phyloP scores from a whole-genome alignment of 1,140 invertebrate species.

The Chionoecetes opilio region DNA sequence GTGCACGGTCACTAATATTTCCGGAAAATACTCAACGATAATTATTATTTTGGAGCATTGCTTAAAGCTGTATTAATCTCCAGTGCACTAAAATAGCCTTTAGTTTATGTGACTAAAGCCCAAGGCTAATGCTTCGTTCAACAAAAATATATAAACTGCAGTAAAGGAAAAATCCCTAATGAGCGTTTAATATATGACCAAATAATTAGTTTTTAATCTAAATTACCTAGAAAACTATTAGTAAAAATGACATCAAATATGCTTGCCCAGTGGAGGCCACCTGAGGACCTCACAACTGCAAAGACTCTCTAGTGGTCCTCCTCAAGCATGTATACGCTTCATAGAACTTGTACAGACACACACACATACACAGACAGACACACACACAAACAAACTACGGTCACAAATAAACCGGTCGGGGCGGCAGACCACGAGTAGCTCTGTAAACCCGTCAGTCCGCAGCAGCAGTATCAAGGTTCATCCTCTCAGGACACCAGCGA shows the following conservation, averaged over 20 bases:
- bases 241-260: neutral
- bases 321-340: too few species aligned
- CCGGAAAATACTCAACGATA: neutral
- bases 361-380: neutral
- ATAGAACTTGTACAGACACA: neutral
- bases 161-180: neutral
- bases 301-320: too few species aligned
- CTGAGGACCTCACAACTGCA: neutral
- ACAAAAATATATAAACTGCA: neutral
- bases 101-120: neutral
- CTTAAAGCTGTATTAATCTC: constrained; percentile 11
- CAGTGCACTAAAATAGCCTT: neutral
- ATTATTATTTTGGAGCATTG: neutral
- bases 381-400: neutral
- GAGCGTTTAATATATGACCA: neutral
- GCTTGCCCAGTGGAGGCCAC: neutral
- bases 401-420: neutral
- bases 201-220: neutral
- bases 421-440: neutral
- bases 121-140: neutral
- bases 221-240: neutral
- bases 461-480: too few species aligned
- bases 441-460: neutral
- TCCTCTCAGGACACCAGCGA: neutral
- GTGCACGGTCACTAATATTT: neutral